These are phyloP conservation scores for Chionomys nivalis DNA, from an alignment of 2,113 vertebrate genomes.

Conservation along the genomic window DNA sequence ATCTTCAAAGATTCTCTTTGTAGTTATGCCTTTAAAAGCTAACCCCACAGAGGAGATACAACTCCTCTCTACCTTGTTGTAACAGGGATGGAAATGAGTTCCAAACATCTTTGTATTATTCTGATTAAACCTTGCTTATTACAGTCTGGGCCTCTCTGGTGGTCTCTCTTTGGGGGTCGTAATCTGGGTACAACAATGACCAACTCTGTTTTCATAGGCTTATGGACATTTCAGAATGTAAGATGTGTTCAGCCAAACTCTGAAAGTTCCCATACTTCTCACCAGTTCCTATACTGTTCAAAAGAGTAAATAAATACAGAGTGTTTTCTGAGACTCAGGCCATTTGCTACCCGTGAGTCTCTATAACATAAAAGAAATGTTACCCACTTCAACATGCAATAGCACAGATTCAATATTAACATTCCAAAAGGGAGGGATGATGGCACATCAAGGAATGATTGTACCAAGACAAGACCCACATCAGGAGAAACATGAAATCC, in stretches of 20 bases:
- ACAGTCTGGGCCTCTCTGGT: too few relatives aligned
- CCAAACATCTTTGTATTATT: too few relatives aligned
- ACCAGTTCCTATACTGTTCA: not conserved
- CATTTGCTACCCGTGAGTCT: not conserved
- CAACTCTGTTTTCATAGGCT: not conserved
- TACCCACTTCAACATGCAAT: not conserved
- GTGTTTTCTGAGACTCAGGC: not conserved
- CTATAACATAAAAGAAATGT: not conserved
- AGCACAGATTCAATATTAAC: not conserved
- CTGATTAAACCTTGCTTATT: too few relatives aligned
- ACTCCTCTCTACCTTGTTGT: too few relatives aligned
- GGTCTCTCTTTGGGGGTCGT: too few relatives aligned
- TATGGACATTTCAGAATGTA: not conserved
- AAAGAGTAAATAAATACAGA: not conserved
- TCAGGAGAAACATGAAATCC: not conserved
- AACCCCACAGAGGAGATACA: too few relatives aligned
- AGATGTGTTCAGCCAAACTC: not conserved
- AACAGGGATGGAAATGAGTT: too few relatives aligned
- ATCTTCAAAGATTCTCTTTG: too few relatives aligned
- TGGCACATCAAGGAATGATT: not conserved
- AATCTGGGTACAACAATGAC: too few relatives aligned
- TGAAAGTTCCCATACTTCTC: not conserved
- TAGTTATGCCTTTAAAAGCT: too few relatives aligned
- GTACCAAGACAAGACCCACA: not conserved
- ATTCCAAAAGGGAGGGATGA: not conserved